These are phyloP conservation scores for Ips nitidus DNA, from an alignment of 1,140 invertebrate genomes.

Conservation along the genomic window DNA sequence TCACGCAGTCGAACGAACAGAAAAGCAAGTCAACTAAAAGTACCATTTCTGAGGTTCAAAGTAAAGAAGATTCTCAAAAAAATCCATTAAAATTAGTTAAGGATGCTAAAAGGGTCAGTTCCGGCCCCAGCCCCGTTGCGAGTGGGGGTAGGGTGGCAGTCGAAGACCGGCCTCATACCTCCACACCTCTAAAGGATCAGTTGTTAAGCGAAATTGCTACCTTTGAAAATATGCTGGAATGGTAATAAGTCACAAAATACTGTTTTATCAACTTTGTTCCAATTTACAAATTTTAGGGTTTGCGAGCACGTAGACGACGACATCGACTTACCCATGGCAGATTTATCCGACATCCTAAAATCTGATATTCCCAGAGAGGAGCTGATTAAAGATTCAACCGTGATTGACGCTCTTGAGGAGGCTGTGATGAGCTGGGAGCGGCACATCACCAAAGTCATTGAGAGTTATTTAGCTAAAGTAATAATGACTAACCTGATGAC, in stretches of 20 bases:
- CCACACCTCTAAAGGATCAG: slow-evolving; percentile 40
- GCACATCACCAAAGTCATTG: slow-evolving; percentile 61
- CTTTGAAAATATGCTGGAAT: slow-evolving; percentile 26
- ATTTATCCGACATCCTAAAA: slow-evolving; percentile 55
- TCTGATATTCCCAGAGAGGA: slow-evolving; percentile 55
- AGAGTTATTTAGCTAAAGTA: slow-evolving; percentile 61
- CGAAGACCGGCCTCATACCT: slow-evolving; percentile 31
- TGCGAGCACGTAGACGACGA: slow-evolving; percentile 68
- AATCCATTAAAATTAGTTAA: slow-evolving; percentile 56
- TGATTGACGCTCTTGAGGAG: slow-evolving; percentile 63
- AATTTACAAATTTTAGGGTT: slow-evolving; percentile 55
- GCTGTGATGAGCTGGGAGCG: slow-evolving; percentile 64
- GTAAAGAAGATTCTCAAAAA: slow-evolving; percentile 54
- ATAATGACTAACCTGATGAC: not conserved
- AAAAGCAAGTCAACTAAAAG: not conserved
- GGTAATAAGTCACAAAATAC: slow-evolving; percentile 16
- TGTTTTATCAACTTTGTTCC: not conserved
- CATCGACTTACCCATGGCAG: slow-evolving; percentile 60
- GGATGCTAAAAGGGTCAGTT: slow-evolving; percentile 48
- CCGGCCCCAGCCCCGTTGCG: no score
- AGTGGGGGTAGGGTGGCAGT: no score
- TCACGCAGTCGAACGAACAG: slow-evolving; percentile 45
- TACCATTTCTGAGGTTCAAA: not conserved
- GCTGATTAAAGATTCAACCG: slow-evolving; percentile 55
- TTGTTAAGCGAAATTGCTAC: slow-evolving; percentile 38